Base-by-base conservation (phyloP, 64 coral and sea anemone species). In the Pachyseris speciosa region DNA sequence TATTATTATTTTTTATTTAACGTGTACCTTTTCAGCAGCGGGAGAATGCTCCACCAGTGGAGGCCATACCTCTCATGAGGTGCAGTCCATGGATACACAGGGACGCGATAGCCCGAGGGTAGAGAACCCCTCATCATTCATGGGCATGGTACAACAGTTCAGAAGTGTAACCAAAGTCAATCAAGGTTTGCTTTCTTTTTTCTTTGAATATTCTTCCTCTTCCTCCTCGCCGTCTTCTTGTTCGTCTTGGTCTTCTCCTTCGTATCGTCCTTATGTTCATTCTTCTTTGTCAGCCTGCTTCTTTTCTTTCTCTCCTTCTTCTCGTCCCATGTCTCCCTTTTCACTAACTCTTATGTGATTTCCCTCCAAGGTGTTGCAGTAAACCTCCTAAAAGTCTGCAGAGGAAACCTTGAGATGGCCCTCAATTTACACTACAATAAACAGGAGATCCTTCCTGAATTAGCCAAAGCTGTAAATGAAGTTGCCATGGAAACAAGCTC, bases 321-420 rank as follows among this genome's bases (percentile, higher is more conserved):
- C 47, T 44, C 22, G 45, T 27, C 17, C 29, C 1, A 52, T 55
- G 47, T 51, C 45, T 7, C 25, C 45, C 24, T 44, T 44, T 48
- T 13, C 12, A 1, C 42, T 1, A 39, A 72, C 1, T 15, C 26
- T 70, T 70, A 7, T 45, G 49, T 42, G 19, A 31, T 17, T 77
- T 53, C 34, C 69, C 15, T 59, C 28, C 12, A 32, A 98, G 96
- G 65, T 41, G 36, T 89, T 16, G 93, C 96, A 24, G 87, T 90
- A 12, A 89, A 66, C 34, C 86, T 98, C 0, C 73, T 98, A n/a
- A 79, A 25, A 16, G 87, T 71, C 41, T 95, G 86, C 43, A 52
- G 67, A 44, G 93, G 94, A 44, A 90, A 95, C 72, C 80, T 99
- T 32, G 89, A 95, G 84, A 43, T 99, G 50, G 97, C 97, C 2